A percentile compares a stretch with the other conserved stretches of the same genome.
phyloP scores from a whole-genome alignment of 1,140 invertebrate species.

The Amphibalanus amphitrite region DNA sequence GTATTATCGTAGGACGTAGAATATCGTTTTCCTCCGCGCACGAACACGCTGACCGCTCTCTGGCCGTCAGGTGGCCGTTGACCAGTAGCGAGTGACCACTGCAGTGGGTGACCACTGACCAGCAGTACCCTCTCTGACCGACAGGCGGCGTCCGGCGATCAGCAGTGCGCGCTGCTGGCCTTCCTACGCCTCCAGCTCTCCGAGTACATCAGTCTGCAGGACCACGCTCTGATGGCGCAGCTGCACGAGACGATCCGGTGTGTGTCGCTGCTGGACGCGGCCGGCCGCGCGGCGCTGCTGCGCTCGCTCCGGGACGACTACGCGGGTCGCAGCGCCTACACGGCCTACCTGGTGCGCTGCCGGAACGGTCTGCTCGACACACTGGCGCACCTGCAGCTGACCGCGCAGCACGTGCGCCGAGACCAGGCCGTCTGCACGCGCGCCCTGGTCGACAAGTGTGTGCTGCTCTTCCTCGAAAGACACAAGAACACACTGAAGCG shows the following conservation, averaged over 20 bases:
- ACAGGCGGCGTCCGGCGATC: constrained; percentile 17
- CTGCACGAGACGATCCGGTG: constrained; percentile 72
- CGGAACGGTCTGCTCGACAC: constrained; percentile 64
- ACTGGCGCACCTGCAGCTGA: constrained; percentile 49
- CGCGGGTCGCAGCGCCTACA: constrained; percentile 54
- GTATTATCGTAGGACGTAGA: too few relatives aligned
- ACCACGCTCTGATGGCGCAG: constrained; percentile 62
- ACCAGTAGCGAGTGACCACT: constrained; percentile 46
- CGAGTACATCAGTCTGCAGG: constrained; percentile 68
- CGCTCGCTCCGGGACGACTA: constrained; percentile 64
- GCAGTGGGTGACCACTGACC: too few relatives aligned
- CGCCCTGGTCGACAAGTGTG: constrained; percentile 60
- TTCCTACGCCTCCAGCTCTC: constrained; percentile 64
- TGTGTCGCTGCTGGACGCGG: constrained; percentile 27
- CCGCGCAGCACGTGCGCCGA: background rate
- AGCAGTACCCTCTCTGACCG: too few relatives aligned
- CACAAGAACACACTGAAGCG: constrained; percentile 27
- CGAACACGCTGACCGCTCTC: too few relatives aligned
- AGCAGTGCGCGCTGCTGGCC: constrained; percentile 46
- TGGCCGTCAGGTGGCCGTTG: too few relatives aligned
- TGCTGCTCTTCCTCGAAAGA: constrained; percentile 56
- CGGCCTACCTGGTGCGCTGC: constrained; percentile 66
- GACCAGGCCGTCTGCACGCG: constrained; percentile 54
- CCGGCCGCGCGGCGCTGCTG: constrained; percentile 51
- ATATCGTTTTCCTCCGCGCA: too few relatives aligned